Conservation (phyloP, 1,140 invertebrate genomes). For the Stenopsyche tienmushanensis region DNA sequence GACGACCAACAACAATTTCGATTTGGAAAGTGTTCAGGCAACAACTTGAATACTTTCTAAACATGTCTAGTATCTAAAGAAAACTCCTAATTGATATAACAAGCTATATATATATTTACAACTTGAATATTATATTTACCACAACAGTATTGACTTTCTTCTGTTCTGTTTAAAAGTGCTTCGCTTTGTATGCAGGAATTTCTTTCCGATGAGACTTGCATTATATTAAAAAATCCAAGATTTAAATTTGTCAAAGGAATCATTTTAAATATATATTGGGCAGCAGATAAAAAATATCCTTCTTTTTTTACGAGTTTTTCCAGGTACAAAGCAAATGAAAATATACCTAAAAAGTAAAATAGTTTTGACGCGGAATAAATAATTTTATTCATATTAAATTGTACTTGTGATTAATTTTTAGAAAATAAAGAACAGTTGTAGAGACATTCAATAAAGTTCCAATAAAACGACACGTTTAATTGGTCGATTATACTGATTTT, state of each 20-base stretch:
- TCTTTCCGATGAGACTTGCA: neutral
- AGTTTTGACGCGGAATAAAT: neutral
- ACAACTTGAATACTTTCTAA: no score
- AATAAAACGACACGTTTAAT: no score
- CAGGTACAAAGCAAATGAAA: neutral
- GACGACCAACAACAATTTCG: no score
- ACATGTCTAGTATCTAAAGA: no score
- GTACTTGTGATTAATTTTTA: neutral
- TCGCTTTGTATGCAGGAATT: neutral
- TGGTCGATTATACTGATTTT: no score
- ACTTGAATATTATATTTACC: no score
- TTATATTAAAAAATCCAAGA: neutral
- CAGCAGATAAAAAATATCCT: neutral
- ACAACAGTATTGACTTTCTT: slow-evolving; percentile 3
- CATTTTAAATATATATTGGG: neutral
- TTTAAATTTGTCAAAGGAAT: neutral
- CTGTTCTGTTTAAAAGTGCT: neutral
- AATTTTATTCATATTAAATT: neutral
- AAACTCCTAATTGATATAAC: no score
- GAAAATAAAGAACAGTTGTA: no score
- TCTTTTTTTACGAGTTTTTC: neutral
- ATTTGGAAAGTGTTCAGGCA: no score
- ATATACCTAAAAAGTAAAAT: slow-evolving; percentile 1
- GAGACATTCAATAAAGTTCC: no score
- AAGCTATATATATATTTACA: no score